phyloP scores from a whole-genome alignment of 2,888 invertebrate genomes.

The Tethea ocularis region DNA sequence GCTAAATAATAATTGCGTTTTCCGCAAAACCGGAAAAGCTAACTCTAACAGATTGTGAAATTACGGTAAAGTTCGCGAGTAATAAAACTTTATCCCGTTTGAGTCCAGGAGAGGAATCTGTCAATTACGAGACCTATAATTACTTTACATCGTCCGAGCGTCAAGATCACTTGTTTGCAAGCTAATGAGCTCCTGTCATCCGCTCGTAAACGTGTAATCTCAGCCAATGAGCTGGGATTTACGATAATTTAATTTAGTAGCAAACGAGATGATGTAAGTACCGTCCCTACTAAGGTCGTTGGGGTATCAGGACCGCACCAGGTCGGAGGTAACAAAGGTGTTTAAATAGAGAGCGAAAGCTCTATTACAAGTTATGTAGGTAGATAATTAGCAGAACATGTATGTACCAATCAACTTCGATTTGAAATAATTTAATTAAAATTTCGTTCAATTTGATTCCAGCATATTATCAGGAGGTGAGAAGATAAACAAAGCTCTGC shows the following conservation, averaged over 20 bases:
- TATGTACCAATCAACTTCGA: neutral
- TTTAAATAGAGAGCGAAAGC: constrained; percentile 47
- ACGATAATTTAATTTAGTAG: constrained; percentile 52
- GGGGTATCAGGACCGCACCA: constrained; percentile 7
- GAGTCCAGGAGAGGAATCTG: constrained; percentile 25
- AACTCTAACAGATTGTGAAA: constrained; percentile 26
- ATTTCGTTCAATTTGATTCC: neutral
- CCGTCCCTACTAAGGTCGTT: too few relatives aligned
- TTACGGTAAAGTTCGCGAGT: constrained; percentile 25
- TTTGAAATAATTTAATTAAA: neutral
- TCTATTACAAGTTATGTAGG: constrained; percentile 33
- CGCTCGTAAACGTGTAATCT: constrained; percentile 39
- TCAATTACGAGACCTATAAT: constrained; percentile 40
- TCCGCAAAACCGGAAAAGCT: neutral
- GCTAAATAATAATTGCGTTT: constrained; percentile 32
- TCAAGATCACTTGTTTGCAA: constrained; percentile 37
- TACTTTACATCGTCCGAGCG: constrained; percentile 31
- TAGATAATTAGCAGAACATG: constrained; percentile 27
- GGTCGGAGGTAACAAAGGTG: constrained; percentile 42
- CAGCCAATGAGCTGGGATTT: constrained; percentile 42
- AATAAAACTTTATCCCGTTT: constrained; percentile 30
- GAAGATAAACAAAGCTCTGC: neutral
- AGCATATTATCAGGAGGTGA: neutral
- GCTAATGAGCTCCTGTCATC: constrained; percentile 39
- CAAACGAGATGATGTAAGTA: constrained; percentile 23